A percentile compares a stretch with the other conserved stretches of the same genome.
Evolutionary conservation across 2,797 vertebrate genomes (phyloP).

Genomic region (Tragopan temminckii): DNA sequence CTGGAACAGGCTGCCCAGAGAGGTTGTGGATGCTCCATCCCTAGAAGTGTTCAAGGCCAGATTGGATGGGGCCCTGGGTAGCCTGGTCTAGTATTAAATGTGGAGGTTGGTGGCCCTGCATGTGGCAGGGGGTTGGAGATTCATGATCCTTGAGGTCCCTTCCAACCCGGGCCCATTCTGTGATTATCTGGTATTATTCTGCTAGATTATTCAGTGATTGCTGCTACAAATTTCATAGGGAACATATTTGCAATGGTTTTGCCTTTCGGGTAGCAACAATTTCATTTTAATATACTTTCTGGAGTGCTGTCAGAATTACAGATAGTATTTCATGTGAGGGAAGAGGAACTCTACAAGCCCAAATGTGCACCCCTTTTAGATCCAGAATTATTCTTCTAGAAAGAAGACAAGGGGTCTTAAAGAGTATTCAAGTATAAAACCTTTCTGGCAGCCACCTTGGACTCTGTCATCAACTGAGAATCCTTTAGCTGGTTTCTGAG

Average conservation of each 20-base stretch:
- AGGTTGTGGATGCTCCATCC: too few relatives aligned
- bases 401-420: neutral
- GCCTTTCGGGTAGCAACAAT: neutral
- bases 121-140: too few relatives aligned
- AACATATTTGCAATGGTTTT: neutral
- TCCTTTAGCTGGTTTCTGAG: neutral
- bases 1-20: too few relatives aligned
- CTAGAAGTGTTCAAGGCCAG: too few relatives aligned
- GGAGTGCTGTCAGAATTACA: neutral
- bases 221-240: neutral
- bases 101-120: too few relatives aligned
- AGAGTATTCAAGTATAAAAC: neutral
- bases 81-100: too few relatives aligned
- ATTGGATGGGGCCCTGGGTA: too few relatives aligned
- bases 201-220: neutral
- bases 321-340: neutral
- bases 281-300: constrained; percentile 7
- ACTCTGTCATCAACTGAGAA: neutral
- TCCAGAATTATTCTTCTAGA: neutral
- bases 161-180: too few relatives aligned
- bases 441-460: neutral
- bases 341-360: neutral
- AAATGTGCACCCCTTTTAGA: neutral
- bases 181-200: neutral
- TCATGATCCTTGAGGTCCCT: too few relatives aligned